Percentiles rank a stretch among this genome's conserved stretches.
Conservation (phyloP, 2,888 invertebrate species). For the Heliconius hortense region DNA sequence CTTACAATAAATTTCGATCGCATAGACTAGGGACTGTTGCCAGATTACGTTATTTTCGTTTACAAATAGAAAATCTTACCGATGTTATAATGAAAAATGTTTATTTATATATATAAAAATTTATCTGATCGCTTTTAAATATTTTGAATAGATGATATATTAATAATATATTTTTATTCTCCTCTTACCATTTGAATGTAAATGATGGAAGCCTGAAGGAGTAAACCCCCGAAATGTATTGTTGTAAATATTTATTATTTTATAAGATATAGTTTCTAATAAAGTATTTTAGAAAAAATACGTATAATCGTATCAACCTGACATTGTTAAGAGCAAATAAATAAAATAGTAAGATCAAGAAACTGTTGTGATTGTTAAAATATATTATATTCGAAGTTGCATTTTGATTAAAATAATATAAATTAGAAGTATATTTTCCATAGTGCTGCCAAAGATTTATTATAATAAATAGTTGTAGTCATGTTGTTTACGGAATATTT, state of each 20-base stretch:
- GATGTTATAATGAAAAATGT: conserved; percentile 10
- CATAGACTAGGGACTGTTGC: conserved; percentile 9
- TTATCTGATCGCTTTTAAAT: conserved; percentile 25
- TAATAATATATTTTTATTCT: conserved; percentile 44
- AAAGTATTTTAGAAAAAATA: conserved; percentile 42
- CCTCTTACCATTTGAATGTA: conserved; percentile 58
- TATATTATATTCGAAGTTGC: conserved; percentile 77
- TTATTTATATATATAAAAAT: conserved; percentile 18
- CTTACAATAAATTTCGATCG: conserved; percentile 22
- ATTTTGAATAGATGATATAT: conserved; percentile 16
- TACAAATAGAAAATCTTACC: neutral
- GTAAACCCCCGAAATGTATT: conserved; percentile 73
- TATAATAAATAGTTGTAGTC: conserved; percentile 76
- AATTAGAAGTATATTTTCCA: conserved; percentile 81
- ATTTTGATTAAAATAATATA: conserved; percentile 72
- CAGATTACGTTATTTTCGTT: conserved; percentile 10
- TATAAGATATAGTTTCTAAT: conserved; percentile 33
- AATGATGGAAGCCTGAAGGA: conserved; percentile 69
- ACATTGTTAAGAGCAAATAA: conserved; percentile 49
- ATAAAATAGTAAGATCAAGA: conserved; percentile 72
- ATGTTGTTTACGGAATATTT: conserved; percentile 76
- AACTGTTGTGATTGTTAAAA: conserved; percentile 79
- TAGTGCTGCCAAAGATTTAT: conserved; percentile 82
- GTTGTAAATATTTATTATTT: conserved; percentile 52
- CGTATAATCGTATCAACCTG: conserved; percentile 45